Base-by-base conservation (phyloP, 2,797 vertebrate species). In the Ciconia nigra region DNA sequence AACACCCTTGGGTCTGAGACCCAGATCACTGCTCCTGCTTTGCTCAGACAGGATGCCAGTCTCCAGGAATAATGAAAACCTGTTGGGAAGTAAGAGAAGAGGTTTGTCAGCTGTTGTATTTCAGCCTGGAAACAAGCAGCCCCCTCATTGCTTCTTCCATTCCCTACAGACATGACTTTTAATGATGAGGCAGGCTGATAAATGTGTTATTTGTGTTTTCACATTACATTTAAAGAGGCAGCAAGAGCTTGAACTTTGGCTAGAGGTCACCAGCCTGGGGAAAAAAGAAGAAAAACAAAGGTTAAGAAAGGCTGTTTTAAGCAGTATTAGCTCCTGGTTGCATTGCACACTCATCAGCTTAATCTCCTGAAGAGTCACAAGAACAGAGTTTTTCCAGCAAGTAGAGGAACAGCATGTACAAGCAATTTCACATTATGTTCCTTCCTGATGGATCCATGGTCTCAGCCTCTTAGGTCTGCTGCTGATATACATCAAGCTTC, bases 331-430 rank as follows among this genome's bases (percentile, higher is more conserved):
- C 33, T 95, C 62, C 78, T 94, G 55, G 90, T 93, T 94, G 70
- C 66, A 80, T 89, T 90, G 93, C 83, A 93, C 74, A 84, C 90
- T 94, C 96, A 85, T 96, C 93, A 90, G 94, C 65, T 89, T 96
- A 96, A 97, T 95, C 83, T 90, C 86, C 95, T 74, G 67, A 95
- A 94, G 93, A 95, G 94, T 93, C 95, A 83, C 93, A 93, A 93
- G 81, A 92, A 72, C 35, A 54, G 93, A 92, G 44, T 29, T 89
- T 88, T 94, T 74, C 78, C 83, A 94, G 88, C 52, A 83, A 93
- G 74, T 39, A 57, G 74, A 85, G 67, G 92, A 96, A 96, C 90
- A 93, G 67, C 71, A 67, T 85, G 78, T 90, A 77, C 84, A 90
- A 86, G 90, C 79, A 89, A 91, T 96, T 85, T 94, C 89, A 94